A percentile compares a stretch with the other conserved stretches of the same genome.
phyloP scores from a whole-genome alignment of 2,888 invertebrate species.

The Ditula angustiorana region DNA sequence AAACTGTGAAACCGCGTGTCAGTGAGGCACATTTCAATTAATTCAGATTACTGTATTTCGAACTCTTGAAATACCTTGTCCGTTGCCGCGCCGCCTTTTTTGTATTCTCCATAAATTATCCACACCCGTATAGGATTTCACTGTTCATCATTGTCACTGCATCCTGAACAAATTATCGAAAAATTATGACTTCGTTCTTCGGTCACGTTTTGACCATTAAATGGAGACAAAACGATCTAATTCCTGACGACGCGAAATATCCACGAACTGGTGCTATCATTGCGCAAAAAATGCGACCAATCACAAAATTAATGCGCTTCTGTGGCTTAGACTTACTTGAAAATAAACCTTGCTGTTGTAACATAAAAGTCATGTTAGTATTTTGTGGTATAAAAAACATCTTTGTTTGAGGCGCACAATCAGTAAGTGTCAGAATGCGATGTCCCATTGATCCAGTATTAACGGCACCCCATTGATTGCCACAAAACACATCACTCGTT shows the following conservation, averaged over 20 bases:
- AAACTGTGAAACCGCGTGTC: conserved; percentile 4
- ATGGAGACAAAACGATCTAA: conserved; percentile 82
- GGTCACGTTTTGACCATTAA: conserved; percentile 84
- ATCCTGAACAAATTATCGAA: conserved; percentile 73
- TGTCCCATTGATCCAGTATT: conserved; percentile 78
- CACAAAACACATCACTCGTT: conserved; percentile 75
- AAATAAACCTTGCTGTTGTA: conserved; percentile 46
- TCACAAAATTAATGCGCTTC: conserved; percentile 47
- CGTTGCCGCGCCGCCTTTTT: conserved; percentile 54
- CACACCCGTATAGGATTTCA: conserved; percentile 63
- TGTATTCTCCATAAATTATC: conserved; percentile 68
- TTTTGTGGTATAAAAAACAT: conserved; percentile 36
- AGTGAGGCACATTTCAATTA: conserved; percentile 34
- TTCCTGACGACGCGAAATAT: conserved; percentile 79
- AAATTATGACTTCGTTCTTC: conserved; percentile 75
- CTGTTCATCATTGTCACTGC: conserved; percentile 75
- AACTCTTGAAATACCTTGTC: conserved; percentile 47
- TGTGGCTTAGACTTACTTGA: conserved; percentile 5
- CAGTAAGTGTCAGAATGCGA: conserved; percentile 63
- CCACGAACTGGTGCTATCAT: conserved; percentile 80
- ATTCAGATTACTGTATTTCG: conserved; percentile 50
- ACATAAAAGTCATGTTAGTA: conserved; percentile 39
- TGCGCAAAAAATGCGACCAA: conserved; percentile 78
- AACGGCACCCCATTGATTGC: conserved; percentile 79
- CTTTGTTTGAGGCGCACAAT: conserved; percentile 51